Percentiles rank a stretch among this genome's conserved stretches.
Evolutionary conservation across 2,113 vertebrate genomes (phyloP).

Genomic region (Puntigrus tetrazona): DNA sequence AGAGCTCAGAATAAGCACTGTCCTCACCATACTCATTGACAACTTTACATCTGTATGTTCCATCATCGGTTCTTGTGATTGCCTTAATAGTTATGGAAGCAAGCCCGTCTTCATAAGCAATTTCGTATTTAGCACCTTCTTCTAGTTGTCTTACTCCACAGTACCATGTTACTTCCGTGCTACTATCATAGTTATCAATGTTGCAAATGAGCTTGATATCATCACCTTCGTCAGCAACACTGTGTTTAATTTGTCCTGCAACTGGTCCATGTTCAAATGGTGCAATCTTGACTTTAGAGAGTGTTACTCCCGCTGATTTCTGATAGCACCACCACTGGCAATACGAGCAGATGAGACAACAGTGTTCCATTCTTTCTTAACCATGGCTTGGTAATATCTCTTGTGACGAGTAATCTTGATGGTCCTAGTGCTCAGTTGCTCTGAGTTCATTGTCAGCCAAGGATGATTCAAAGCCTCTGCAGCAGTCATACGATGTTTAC

Average conservation of each 20-base stretch:
- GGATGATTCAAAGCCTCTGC: constrained; percentile 88
- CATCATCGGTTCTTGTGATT: constrained; percentile 88
- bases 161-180: constrained; percentile 96
- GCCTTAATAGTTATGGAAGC: constrained; percentile 89
- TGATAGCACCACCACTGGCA: constrained; percentile 88
- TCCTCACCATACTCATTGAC: constrained; percentile 96
- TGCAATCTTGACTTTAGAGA: constrained; percentile 94
- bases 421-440: constrained; percentile 83
- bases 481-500: constrained; percentile 93
- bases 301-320: constrained; percentile 87
- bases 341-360: constrained; percentile 93
- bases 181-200: constrained; percentile 95
- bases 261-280: constrained; percentile 93
- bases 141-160: constrained; percentile 95
- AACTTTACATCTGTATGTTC: constrained; percentile 95
- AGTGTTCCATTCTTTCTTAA: constrained; percentile 92
- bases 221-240: constrained; percentile 83
- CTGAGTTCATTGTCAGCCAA: constrained; percentile 86
- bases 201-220: constrained; percentile 86
- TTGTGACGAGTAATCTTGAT: constrained; percentile 90
- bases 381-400: constrained; percentile 90
- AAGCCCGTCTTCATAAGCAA: constrained; percentile 91
- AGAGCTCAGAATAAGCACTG: constrained; percentile 92
- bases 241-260: constrained; percentile 86
- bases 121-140: constrained; percentile 87